Conservation (phyloP, 2,113 vertebrate species). For the Neomonachus schauinslandi region DNA sequence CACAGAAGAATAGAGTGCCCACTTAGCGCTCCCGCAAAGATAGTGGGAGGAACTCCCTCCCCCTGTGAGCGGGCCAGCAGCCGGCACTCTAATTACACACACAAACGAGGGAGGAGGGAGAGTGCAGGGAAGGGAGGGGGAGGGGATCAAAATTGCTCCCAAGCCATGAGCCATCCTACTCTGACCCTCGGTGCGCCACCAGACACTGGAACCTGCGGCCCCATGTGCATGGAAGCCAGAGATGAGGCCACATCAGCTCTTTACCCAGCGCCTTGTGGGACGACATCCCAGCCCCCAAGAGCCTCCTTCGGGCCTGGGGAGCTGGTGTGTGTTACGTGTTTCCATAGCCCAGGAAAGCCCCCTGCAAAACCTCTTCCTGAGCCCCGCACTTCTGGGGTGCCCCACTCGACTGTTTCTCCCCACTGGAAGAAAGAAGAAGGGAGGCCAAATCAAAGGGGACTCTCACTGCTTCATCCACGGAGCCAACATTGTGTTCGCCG, state of each 20-base stretch:
- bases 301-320: not conserved
- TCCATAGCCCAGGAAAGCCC: not conserved
- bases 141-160: not conserved
- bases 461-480: not conserved
- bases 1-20: conserved; percentile 70
- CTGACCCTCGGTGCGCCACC: not conserved
- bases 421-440: not conserved
- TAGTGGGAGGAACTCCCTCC: conserved; percentile 9
- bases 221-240: not conserved
- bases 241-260: accelerated
- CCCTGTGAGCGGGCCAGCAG: not conserved
- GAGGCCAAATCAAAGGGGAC: not conserved
- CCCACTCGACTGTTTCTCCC: not conserved
- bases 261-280: accelerated
- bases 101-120: not conserved
- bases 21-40: conserved; percentile 65
- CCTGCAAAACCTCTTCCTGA: not conserved
- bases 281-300: not conserved
- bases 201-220: not conserved
- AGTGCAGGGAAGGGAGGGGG: not conserved
- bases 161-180: not conserved
- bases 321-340: not conserved
- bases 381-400: not conserved
- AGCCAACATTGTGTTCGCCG: accelerated
- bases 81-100: not conserved